Percentiles rank a stretch among this genome's conserved stretches.
Conservation (phyloP, 2,113 vertebrate species). For the Scatophagus argus region DNA sequence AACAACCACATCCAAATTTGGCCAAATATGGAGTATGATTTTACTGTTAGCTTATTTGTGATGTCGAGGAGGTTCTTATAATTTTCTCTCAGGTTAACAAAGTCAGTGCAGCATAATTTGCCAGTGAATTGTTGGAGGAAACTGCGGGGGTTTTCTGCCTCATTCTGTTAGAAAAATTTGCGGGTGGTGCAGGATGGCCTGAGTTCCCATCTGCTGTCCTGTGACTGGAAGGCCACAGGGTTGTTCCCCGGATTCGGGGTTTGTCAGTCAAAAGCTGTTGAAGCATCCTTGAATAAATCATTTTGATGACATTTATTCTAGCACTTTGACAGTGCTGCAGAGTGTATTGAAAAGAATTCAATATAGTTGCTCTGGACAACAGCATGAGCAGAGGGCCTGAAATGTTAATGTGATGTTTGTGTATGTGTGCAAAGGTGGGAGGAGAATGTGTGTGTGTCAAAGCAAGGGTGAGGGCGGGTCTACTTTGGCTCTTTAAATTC, state of each 20-base stretch:
- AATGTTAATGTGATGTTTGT: conserved; percentile 35
- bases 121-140: conserved; percentile 47
- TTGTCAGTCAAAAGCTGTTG: conserved; percentile 23
- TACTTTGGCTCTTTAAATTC: conserved; percentile 19
- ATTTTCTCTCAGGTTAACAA: conserved; percentile 23
- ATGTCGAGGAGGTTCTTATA: background rate
- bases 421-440: conserved; percentile 12
- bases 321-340: conserved; percentile 39
- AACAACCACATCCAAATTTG: conserved; percentile 18
- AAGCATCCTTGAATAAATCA: conserved; percentile 28
- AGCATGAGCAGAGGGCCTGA: conserved; percentile 12
- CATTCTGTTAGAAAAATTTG: conserved; percentile 37
- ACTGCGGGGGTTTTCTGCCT: conserved; percentile 22
- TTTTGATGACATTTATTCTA: conserved; percentile 26
- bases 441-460: background rate
- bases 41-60: too few species aligned
- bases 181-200: conserved; percentile 8
- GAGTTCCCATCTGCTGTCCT: conserved; percentile 33
- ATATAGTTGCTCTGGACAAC: conserved; percentile 36
- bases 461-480: background rate
- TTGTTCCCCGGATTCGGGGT: conserved; percentile 22
- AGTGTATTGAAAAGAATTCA: conserved; percentile 41
- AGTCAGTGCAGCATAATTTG: conserved; percentile 40
- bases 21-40: too few species aligned
- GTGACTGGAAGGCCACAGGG: conserved; percentile 7